These are phyloP conservation scores for Cyprinodon brontotheroides DNA, from an alignment of 2,113 vertebrate species.

Conservation along the genomic window DNA sequence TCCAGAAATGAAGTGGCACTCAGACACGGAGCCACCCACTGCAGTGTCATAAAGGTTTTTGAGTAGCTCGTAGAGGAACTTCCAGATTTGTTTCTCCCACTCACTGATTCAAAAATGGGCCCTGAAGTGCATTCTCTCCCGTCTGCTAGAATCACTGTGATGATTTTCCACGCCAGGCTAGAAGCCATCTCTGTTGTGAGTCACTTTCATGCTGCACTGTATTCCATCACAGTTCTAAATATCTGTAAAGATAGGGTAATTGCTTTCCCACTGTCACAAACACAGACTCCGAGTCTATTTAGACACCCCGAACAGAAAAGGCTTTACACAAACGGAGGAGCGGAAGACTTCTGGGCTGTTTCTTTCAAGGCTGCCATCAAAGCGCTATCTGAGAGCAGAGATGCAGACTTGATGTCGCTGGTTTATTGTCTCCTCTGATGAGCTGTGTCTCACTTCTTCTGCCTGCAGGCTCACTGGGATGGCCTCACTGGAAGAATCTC, in stretches of 20 bases:
- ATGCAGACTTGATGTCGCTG: neutral
- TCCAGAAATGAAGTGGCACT: neutral
- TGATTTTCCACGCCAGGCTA: conserved; percentile 35
- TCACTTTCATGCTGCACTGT: conserved; percentile 62
- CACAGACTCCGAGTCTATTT: conserved; percentile 16
- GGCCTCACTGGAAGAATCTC: conserved; percentile 97
- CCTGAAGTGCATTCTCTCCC: conserved; percentile 26
- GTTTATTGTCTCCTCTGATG: conserved; percentile 54
- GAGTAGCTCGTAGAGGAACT: conserved; percentile 31
- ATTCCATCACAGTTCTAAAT: conserved; percentile 50
- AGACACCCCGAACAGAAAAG: neutral
- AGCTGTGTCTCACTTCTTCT: conserved; percentile 43
- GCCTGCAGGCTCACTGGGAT: conserved; percentile 93
- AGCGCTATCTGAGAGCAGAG: neutral
- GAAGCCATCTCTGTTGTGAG: conserved; percentile 26
- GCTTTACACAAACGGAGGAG: neutral
- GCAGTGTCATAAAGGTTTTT: conserved; percentile 1
- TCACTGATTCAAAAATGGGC: conserved; percentile 41
- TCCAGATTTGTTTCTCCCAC: conserved; percentile 42
- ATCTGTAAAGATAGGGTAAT: conserved; percentile 60
- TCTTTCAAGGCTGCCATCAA: conserved; percentile 21
- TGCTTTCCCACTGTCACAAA: conserved; percentile 46
- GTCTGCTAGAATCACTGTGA: conserved; percentile 4
- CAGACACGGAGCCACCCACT: neutral
- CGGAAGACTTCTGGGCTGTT: conserved; percentile 4